A percentile compares a stretch with the other conserved stretches of the same genome.
Evolutionary conservation across 2,888 invertebrate genomes (phyloP).

Genomic region (Drosophila anceps): DNA sequence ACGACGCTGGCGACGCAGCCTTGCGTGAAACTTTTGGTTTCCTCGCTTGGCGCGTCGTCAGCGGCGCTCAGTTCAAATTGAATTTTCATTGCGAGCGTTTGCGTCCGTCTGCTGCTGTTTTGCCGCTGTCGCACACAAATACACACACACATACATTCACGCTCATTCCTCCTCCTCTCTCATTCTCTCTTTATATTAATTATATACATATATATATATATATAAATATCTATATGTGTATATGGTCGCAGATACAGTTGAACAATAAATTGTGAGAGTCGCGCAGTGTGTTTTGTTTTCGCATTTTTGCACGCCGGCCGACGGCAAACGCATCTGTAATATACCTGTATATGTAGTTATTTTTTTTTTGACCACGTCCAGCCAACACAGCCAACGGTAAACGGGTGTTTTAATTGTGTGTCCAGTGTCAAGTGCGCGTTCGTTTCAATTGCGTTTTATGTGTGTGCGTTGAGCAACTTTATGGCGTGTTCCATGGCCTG

Average conservation of each 20-base stretch:
- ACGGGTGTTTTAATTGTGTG: conserved; percentile 23
- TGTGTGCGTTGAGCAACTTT: conserved; percentile 20
- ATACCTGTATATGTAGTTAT: not conserved
- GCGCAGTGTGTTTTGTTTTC: conserved; percentile 38
- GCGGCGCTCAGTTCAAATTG: conserved; percentile 83
- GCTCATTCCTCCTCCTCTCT: conserved; percentile 13
- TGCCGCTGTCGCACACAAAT: conserved; percentile 45
- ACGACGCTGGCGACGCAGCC: conserved; percentile 19
- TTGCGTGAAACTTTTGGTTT: conserved; percentile 68
- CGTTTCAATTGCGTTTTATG: conserved; percentile 1
- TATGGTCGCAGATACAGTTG: conserved; percentile 1
- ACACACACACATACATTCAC: conserved; percentile 1
- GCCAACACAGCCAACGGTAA: conserved; percentile 37
- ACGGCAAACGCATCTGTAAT: conserved; percentile 52
- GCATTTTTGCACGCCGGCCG: conserved; percentile 59
- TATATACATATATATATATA: conserved; percentile 1
- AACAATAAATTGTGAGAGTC: conserved; percentile 22
- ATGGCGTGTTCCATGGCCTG: conserved; percentile 50
- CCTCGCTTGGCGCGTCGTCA: conserved; percentile 75
- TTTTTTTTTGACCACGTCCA: conserved; percentile 63
- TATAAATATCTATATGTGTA: not conserved
- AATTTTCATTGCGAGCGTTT: conserved; percentile 83
- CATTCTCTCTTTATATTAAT: conserved; percentile 4
- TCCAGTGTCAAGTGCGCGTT: conserved; percentile 36
- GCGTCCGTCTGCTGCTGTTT: conserved; percentile 74